Base-by-base conservation (phyloP, 2,888 invertebrate genomes). In the Xiphydria camelus region DNA sequence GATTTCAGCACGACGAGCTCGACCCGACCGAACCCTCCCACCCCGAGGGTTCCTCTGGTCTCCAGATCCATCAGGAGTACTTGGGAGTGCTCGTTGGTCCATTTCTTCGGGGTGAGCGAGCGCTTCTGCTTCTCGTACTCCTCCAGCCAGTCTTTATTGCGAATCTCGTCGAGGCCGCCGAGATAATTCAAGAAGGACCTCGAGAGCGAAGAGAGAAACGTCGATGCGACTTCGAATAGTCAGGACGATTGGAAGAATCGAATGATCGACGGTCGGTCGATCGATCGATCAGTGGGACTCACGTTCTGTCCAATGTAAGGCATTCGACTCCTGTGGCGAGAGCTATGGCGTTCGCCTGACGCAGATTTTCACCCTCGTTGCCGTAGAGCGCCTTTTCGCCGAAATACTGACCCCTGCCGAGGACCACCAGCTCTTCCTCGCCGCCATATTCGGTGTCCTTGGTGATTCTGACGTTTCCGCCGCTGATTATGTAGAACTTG, bases 11-110 rank as follows among this genome's bases (percentile, higher is more conserved):
- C 74, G 1, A 78, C 76, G 48, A 92, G 78, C 67, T 91, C 93
- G 0, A 94, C 94, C 2, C 93, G 81, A 1, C 94, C 94, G 68
- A 94, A 94, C 2, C 94, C 95, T 4, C 96, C 96, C 9, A 94
- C 89, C 1, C 96, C 96, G 55, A 96, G 80, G 0, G 94, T 94
- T 15, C 89, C 89, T 12, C 92, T 80, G 47, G 87, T 84, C 62
- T 89, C 88, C 56, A 97, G 78, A 63, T 95, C 90, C 18, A 83
- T 82, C 34, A 96, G 77, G 43, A 85, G 80, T 19, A 96, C 80
- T 49, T 83, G 82, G 18, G 83, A 81, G 68, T 85, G 85, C 65
- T 86, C 86, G 47, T 69, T 70, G 1, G 66, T 61, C 68, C 70
- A 73, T 17, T 57, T 53, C 42, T 64, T 71, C 12, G 70, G 67